Evolutionary conservation across 2,113 vertebrate species (phyloP).

Genomic region (Athene cunicularia): DNA sequence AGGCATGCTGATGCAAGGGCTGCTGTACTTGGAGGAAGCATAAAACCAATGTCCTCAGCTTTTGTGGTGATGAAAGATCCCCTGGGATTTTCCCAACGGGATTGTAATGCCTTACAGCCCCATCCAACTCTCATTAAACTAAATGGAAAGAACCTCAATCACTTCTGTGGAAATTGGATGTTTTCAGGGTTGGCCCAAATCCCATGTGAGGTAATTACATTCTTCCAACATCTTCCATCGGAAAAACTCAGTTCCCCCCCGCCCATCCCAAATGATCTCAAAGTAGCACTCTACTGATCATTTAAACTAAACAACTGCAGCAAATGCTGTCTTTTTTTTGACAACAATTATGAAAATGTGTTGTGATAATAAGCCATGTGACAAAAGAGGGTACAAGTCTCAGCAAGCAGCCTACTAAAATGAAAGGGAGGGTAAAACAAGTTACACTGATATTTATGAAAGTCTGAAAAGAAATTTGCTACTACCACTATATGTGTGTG

Average conservation of each 20-base stretch:
- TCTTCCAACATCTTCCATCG: not conserved
- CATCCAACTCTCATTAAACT: slow-evolving; percentile 60
- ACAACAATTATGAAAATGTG: not conserved
- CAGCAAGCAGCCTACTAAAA: slow-evolving; percentile 1
- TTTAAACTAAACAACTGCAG: slow-evolving; percentile 35
- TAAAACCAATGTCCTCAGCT: slow-evolving; percentile 21
- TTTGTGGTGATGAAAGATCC: slow-evolving; percentile 19
- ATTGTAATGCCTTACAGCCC: slow-evolving; percentile 37
- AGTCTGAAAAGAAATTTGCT: not conserved
- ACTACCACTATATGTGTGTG: not conserved
- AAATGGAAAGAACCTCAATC: slow-evolving; percentile 65
- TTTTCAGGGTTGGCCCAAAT: slow-evolving; percentile 53
- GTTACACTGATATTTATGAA: not conserved
- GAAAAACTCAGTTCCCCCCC: slow-evolving; percentile 4
- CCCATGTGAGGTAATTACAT: slow-evolving; percentile 62
- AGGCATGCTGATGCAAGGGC: not conserved
- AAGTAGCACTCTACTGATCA: slow-evolving; percentile 33
- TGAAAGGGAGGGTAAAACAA: not conserved
- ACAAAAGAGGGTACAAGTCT: not conserved
- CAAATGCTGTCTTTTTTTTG: slow-evolving; percentile 1
- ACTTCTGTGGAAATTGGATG: slow-evolving; percentile 51
- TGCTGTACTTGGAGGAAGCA: not conserved
- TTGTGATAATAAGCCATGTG: not conserved
- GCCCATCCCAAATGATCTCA: not conserved
- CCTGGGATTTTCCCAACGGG: slow-evolving; percentile 6